phyloP scores from a whole-genome alignment of 2,888 invertebrate genomes.

The Malacosoma neustria region DNA sequence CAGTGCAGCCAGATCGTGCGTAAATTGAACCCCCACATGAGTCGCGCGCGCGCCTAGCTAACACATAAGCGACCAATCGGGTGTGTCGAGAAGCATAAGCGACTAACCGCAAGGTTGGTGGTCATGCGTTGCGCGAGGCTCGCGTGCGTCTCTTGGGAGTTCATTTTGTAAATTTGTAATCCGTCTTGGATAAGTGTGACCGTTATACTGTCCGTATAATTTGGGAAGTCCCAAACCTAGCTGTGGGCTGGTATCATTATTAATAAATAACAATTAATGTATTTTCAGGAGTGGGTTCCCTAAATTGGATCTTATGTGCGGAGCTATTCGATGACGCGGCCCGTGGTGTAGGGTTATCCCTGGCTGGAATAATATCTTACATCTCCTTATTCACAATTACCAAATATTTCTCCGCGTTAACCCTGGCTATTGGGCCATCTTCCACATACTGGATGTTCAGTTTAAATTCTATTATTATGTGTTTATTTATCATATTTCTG shows the following conservation, averaged over 20 bases:
- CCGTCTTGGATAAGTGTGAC: no score
- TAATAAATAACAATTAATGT: neutral
- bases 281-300: constrained; percentile 35
- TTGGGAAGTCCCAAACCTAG: no score
- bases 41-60: no score
- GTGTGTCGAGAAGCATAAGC: no score
- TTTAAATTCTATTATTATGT: constrained; percentile 20
- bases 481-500: constrained; percentile 23
- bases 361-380: constrained; percentile 13
- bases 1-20: no score
- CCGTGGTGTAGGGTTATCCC: constrained; percentile 29
- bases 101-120: no score
- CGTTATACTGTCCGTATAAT: no score
- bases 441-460: constrained; percentile 36
- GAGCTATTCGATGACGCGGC: constrained; percentile 40
- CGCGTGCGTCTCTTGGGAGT: no score
- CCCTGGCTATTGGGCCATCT: constrained; percentile 27
- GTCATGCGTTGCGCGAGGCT: no score
- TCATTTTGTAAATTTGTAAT: no score
- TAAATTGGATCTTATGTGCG: constrained; percentile 33
- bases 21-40: no score
- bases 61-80: no score
- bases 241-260: neutral
- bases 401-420: constrained; percentile 30
- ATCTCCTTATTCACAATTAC: constrained; percentile 25